A percentile compares a stretch with the other conserved stretches of the same genome.
These are phyloP conservation scores for Coracopsis vasa DNA, from an alignment of 2,113 vertebrate species.

Conservation along the genomic window DNA sequence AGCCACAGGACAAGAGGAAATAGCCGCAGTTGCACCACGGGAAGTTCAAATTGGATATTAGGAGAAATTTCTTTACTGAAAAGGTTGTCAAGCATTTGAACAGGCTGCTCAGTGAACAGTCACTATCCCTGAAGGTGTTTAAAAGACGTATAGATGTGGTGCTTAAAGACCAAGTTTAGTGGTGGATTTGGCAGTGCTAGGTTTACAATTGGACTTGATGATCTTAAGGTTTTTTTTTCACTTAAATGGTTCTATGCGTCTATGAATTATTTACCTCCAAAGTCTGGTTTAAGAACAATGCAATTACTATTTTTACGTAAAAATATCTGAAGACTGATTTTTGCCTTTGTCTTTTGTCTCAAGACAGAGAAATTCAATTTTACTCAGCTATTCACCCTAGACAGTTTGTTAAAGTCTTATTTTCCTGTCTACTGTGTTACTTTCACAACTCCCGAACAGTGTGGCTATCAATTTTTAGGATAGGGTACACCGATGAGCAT, in stretches of 20 bases:
- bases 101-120: neutral
- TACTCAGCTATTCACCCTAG: neutral
- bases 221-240: neutral
- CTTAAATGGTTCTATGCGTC: neutral
- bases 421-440: neutral
- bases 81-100: neutral
- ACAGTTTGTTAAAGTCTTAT: neutral
- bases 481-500: neutral
- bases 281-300: neutral
- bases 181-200: neutral
- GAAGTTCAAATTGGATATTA: neutral
- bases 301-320: neutral
- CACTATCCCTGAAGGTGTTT: neutral
- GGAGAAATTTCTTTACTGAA: neutral
- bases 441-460: neutral
- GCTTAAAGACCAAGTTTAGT: neutral
- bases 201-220: neutral
- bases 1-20: neutral
- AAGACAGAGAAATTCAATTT: neutral
- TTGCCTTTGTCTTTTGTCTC: neutral
- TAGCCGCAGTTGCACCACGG: rapidly evolving
- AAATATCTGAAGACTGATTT: neutral
- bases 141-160: neutral
- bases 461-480: neutral
- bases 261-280: neutral